Conservation (phyloP, 2,888 invertebrate species). For the Chalcosyrphus nemorum region DNA sequence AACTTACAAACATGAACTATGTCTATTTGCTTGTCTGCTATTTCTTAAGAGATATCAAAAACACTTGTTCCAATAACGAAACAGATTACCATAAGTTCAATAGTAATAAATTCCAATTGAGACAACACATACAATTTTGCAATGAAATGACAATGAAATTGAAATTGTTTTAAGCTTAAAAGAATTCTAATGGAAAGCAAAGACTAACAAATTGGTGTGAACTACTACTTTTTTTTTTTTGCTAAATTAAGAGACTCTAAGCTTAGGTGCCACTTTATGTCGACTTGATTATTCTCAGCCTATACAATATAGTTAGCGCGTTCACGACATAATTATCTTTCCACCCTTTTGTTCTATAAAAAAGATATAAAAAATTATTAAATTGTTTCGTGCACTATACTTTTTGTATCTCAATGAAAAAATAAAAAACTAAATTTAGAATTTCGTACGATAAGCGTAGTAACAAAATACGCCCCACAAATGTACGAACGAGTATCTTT, state of each 20-base stretch:
- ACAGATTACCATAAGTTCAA: neutral
- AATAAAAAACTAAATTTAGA: slow-evolving; percentile 16
- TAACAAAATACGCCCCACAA: slow-evolving; percentile 46
- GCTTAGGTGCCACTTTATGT: too few relatives aligned
- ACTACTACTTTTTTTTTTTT: too few relatives aligned
- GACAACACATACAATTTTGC: neutral
- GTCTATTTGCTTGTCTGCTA: neutral
- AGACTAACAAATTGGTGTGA: too few relatives aligned
- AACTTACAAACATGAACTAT: neutral
- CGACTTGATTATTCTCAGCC: too few relatives aligned
- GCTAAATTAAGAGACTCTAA: too few relatives aligned
- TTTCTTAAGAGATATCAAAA: neutral
- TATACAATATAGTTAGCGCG: too few relatives aligned
- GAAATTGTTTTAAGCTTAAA: too few relatives aligned
- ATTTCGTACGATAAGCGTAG: slow-evolving; percentile 27
- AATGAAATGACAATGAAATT: neutral
- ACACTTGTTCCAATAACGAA: slow-evolving; percentile 14
- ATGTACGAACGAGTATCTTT: slow-evolving; percentile 11
- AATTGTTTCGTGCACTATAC: neutral
- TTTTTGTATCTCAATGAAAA: neutral
- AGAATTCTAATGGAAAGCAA: too few relatives aligned
- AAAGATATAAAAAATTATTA: too few relatives aligned
- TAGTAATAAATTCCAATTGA: neutral
- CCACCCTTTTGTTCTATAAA: neutral
- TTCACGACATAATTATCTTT: too few relatives aligned